A percentile compares a stretch with the other conserved stretches of the same genome.
Evolutionary conservation across 2,888 invertebrate genomes (phyloP).

Genomic region (Eumacrocentrus americanus): DNA sequence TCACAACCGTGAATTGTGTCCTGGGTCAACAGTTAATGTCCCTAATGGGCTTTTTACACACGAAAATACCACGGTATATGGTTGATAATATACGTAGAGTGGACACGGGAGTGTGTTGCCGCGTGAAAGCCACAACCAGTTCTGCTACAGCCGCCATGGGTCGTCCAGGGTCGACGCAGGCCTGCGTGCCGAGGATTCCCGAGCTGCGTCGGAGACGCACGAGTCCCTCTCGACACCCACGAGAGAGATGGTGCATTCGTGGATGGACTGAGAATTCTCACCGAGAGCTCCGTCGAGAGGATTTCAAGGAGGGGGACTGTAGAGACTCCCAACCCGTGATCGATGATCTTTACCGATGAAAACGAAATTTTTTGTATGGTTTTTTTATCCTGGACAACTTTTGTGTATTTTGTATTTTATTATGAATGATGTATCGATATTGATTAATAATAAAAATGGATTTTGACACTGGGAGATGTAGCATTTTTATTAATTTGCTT

Average conservation of each 20-base stretch:
- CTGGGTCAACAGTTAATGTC: neutral
- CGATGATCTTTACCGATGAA: slow-evolving; percentile 27
- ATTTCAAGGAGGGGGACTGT: slow-evolving; percentile 14
- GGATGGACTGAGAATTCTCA: slow-evolving; percentile 7
- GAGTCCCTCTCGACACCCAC: slow-evolving; percentile 27
- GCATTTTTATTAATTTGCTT: slow-evolving; percentile 7
- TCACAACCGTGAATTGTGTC: neutral
- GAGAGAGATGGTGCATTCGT: neutral
- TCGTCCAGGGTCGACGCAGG: slow-evolving; percentile 52
- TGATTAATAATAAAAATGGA: slow-evolving; percentile 1
- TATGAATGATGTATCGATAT: slow-evolving; percentile 16
- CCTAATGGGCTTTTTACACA: neutral
- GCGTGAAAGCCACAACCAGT: slow-evolving; percentile 56
- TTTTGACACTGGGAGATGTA: slow-evolving; percentile 5
- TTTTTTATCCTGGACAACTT: neutral
- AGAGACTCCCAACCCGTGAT: slow-evolving; percentile 28
- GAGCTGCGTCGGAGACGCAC: slow-evolving; percentile 39
- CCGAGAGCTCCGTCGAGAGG: slow-evolving; percentile 12
- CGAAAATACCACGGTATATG: neutral
- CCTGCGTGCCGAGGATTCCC: slow-evolving; percentile 42
- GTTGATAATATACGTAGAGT: neutral
- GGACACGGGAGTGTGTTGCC: slow-evolving; percentile 41
- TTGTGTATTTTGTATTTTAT: no score
- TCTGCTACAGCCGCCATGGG: slow-evolving; percentile 57
- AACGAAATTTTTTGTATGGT: slow-evolving; percentile 1